A percentile compares a stretch with the other conserved stretches of the same genome.
Conservation (phyloP, 1,140 invertebrate species). For the Oreohelix idahoensis region DNA sequence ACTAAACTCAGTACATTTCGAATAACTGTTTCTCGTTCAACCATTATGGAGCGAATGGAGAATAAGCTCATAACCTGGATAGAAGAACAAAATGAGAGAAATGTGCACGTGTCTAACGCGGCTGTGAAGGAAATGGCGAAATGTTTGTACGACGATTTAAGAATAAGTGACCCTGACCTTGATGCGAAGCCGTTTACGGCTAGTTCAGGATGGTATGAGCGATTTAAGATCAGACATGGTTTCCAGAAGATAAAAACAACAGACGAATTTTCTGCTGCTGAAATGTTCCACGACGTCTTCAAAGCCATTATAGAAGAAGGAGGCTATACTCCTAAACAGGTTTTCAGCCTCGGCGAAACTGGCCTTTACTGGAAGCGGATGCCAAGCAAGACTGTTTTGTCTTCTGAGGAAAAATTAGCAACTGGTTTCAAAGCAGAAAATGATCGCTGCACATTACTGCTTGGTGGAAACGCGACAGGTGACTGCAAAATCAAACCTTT, state of each 20-base stretch:
- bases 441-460: neutral
- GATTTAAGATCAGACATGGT: neutral
- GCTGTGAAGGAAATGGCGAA: neutral
- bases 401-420: neutral
- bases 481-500: slow-evolving; percentile 28
- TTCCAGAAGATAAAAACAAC: neutral
- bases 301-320: neutral
- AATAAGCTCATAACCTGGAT: neutral
- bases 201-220: neutral
- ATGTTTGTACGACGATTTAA: neutral
- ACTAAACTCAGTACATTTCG: neutral
- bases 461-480: slow-evolving; percentile 31
- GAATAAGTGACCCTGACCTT: neutral
- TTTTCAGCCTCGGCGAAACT: neutral
- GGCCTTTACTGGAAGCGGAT: neutral
- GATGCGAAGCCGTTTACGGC: neutral
- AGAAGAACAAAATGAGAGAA: neutral
- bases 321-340: neutral
- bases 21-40: neutral
- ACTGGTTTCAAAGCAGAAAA: neutral
- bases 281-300: neutral
- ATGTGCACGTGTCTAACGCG: neutral
- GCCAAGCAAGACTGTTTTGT: neutral
- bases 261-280: neutral
- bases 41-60: neutral